phyloP scores from a whole-genome alignment of 2,888 invertebrate species.

The Sinhomidia bicolor region DNA sequence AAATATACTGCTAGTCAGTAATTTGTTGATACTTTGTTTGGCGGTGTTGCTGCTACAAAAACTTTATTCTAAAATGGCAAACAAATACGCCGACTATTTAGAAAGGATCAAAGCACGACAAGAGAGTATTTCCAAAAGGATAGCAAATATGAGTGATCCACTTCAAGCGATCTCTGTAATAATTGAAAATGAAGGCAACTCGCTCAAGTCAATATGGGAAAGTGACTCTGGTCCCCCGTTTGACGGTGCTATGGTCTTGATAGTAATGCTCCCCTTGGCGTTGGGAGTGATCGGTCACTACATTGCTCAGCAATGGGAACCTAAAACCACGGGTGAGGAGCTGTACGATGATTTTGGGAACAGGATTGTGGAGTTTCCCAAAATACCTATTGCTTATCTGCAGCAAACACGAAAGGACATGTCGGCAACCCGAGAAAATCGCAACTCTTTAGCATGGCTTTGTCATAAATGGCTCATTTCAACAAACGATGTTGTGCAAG shows the following conservation, averaged over 20 bases:
- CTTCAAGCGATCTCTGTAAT: constrained; percentile 30
- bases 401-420: constrained; percentile 59
- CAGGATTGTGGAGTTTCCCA: constrained; percentile 51
- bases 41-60: too few relatives aligned
- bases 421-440: constrained; percentile 50
- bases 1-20: too few relatives aligned
- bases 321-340: constrained; percentile 41
- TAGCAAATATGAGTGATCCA: constrained; percentile 25
- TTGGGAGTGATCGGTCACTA: constrained; percentile 47
- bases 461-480: constrained; percentile 65
- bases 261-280: constrained; percentile 32
- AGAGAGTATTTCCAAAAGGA: not conserved
- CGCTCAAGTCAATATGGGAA: constrained; percentile 54
- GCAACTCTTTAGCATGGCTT: constrained; percentile 61
- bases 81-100: not conserved
- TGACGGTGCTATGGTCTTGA: constrained; percentile 1
- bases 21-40: too few relatives aligned
- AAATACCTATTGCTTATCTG: constrained; percentile 56
- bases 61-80: not conserved
- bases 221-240: constrained; percentile 29
- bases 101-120: not conserved
- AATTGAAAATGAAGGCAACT: constrained; percentile 27
- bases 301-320: constrained; percentile 40
- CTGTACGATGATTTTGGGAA: constrained; percentile 61
- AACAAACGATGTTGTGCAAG: constrained; percentile 66